A percentile compares a stretch with the other conserved stretches of the same genome.
These are phyloP conservation scores for Eunapius fragilis DNA, from an alignment of 37 sponge, comb jelly and placozoan species.

Conservation along the genomic window DNA sequence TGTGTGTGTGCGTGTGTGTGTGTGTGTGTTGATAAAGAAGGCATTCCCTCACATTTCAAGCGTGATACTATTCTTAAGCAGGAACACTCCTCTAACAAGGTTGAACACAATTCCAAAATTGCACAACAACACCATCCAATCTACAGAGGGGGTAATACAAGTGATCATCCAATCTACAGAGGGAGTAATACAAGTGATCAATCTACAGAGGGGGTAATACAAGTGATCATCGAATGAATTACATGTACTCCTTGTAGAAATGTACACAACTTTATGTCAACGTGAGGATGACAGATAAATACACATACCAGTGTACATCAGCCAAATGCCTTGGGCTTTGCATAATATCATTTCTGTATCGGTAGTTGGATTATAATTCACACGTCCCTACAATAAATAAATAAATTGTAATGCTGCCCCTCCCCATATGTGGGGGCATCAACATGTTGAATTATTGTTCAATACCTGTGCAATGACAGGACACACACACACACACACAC, in stretches of 20 bases:
- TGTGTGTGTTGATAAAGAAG: background rate
- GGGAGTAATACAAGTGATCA: no score
- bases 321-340: background rate
- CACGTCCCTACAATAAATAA: background rate
- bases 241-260: no score
- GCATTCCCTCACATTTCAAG: background rate
- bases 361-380: background rate
- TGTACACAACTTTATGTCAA: no score
- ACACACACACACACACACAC: no score
- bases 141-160: background rate
- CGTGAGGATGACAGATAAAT: no score
- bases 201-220: no score
- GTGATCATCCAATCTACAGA: background rate
- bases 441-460: no score
- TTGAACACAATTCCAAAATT: background rate
- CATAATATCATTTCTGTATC: background rate
- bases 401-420: no score
- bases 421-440: no score
- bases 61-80: background rate
- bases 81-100: background rate
- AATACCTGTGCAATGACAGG: no score
- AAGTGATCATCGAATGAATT: background rate
- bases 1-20: slow-evolving; percentile 4
- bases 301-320: background rate
- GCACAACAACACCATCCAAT: background rate